These are phyloP conservation scores for Mus musculus DNA, from an alignment of 2,113 vertebrate genomes.

Conservation along the genomic window DNA sequence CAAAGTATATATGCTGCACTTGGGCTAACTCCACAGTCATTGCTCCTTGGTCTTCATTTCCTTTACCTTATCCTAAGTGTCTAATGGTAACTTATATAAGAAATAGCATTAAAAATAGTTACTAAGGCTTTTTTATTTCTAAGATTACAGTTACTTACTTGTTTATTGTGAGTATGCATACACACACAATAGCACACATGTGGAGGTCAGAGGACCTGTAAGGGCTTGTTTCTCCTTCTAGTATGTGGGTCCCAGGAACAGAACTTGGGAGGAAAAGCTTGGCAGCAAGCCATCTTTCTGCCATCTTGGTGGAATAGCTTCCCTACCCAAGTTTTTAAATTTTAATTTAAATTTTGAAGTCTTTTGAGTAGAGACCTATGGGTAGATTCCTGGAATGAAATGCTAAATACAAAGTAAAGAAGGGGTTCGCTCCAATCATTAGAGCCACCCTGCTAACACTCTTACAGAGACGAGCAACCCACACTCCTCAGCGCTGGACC, in stretches of 20 bases:
- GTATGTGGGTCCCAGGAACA: neutral
- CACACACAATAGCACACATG: neutral
- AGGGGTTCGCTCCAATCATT: neutral
- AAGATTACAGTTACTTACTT: neutral
- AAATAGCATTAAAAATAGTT: slow-evolving; percentile 49
- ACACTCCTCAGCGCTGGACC: neutral
- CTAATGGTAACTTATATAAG: neutral
- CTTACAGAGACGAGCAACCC: neutral
- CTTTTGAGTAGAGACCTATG: neutral
- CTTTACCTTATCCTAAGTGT: slow-evolving; percentile 32
- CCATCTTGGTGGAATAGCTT: neutral
- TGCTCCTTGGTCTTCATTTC: neutral
- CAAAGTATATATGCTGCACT: neutral
- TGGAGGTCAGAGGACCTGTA: neutral
- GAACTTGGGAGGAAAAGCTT: neutral
- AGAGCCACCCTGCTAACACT: neutral
- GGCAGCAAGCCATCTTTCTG: neutral
- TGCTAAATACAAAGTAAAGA: neutral
- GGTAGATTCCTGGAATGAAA: slow-evolving; percentile 30
- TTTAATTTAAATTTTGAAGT: neutral
- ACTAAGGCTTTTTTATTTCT: neutral
- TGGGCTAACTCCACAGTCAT: neutral
- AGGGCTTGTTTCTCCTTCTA: neutral
- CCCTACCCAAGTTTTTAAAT: neutral
- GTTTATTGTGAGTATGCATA: neutral